Base-by-base conservation (phyloP, 2,888 invertebrate species). In the Zaprionus bogoriensis region DNA sequence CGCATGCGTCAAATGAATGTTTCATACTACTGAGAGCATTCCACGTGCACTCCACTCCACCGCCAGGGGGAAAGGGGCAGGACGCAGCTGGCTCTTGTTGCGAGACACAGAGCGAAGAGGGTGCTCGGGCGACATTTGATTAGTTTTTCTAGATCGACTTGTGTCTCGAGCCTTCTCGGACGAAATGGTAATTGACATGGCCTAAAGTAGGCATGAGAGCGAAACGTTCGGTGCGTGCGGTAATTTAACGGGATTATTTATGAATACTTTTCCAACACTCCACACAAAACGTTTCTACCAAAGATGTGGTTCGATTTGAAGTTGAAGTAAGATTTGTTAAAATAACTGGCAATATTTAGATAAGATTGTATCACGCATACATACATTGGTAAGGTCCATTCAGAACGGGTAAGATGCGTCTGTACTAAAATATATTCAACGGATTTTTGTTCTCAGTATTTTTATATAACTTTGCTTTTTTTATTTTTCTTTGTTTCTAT, bases 1-100 rank as follows among this genome's bases (percentile, higher is more conserved):
- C 66, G 79, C 85, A 78, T 62, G 78, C 77, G 73, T 84, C 79
- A 81, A 87, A 81, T 87, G 69, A 81, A 82, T 78, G 82, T 85
- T 87, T 87, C 74, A 87, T 87, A 74, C 66, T 87, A 74, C 66
- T 53, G 57, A 36, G 12, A 44, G 48, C 60, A 32, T 20, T 60
- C 45, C 58, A 63, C 48, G 62, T 62, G 62, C 63, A 48, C 41
- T 19, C 45, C 7, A 39, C 28, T 12, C 32, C 2, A 22, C 1
- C 28, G 4, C 27, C 42, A 28, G 30, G 23, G 22, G 36, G 19
- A n/a, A n/a, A n/a, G 27, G 30, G 32, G n/a, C 20, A n/a, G 28
- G 72, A 55, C 87, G 74, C 85, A 87, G 85, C 79, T 87, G 86
- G 2, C 25, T 42, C 19, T 1, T 10, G 9, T 30, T 17, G 19